phyloP scores from a whole-genome alignment of 2,797 vertebrate genomes.

The Paedocypris micromegethes region DNA sequence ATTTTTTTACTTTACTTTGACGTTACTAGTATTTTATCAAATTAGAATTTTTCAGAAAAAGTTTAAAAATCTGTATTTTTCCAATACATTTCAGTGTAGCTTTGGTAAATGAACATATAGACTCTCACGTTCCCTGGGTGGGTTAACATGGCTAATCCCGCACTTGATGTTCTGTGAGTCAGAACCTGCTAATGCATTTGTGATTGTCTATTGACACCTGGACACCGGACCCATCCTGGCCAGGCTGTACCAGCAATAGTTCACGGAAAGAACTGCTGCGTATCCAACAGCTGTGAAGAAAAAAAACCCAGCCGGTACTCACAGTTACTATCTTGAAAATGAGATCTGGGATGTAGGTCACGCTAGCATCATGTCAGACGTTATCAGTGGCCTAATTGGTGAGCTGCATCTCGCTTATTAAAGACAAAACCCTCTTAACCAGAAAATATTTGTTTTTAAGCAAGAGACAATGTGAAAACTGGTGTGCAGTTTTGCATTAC shows the following conservation, averaged over 20 bases:
- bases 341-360: neutral
- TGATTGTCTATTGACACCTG: constrained; percentile 3
- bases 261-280: neutral
- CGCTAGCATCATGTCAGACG: neutral
- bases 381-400: too few relatives aligned
- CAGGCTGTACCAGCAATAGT: neutral
- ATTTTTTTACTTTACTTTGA: too few relatives aligned
- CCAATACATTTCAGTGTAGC: too few relatives aligned
- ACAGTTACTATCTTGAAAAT: neutral
- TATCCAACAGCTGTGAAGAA: neutral
- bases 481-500: too few relatives aligned
- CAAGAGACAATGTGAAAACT: too few relatives aligned
- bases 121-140: neutral
- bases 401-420: too few relatives aligned
- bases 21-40: too few relatives aligned
- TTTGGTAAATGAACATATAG: neutral
- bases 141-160: neutral
- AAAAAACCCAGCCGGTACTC: neutral
- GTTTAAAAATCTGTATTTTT: too few relatives aligned
- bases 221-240: neutral
- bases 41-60: too few relatives aligned
- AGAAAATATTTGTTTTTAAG: too few relatives aligned
- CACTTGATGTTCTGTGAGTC: constrained; percentile 8
- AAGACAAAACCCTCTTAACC: too few relatives aligned
- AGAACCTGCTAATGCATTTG: neutral